Base-by-base conservation (phyloP, 2,113 vertebrate genomes). In the Epinephelus cyanopodus region DNA sequence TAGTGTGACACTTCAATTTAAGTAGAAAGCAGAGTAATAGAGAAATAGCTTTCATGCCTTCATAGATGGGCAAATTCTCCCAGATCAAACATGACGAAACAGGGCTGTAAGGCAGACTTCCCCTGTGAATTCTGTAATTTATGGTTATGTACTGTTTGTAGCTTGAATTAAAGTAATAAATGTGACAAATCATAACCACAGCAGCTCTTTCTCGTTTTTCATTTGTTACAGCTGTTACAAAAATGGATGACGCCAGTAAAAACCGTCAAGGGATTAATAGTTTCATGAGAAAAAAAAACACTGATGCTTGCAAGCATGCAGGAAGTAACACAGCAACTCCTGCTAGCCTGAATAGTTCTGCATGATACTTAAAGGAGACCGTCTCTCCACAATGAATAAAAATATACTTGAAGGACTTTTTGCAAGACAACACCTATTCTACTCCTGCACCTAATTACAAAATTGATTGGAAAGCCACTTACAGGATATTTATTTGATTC, bases 81-180 rank as follows among this genome's bases (percentile, higher is more conserved):
- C 37, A 4, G 18, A 79, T 77, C 48, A 56, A 73, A 76, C 39
- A 45, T 66, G 58, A 81, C 2, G 2, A 82, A 52, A 74, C 71
- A 63, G 12, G 15, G 42, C 48, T 53, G 50, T 6, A 23, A 78
- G 18, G 58, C 60, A 27, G n/a, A 39, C 62, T 45, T 52, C 47
- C 78, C 19, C n/a, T 2, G 0, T 29, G 39, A 54, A 62, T 21
- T 14, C 58, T 48, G 10, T 39, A 27, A 65, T 77, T 19, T 72
- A 29, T 74, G 52, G 83, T 73, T 52, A 62, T 78, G 23, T 65
- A 21, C 61, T 2, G 33, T 72, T 70, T 74, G 15, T 21, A 64
- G 23, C 27, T n/a, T 60, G 18, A 72, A 68, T 81, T 80, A 47
- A 60, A 86, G 25, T 64, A 58, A 71, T 56, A 29, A 70, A 70